Evolutionary conservation across 2,797 vertebrate genomes (phyloP), one percentile per base, ranked within the genome.

Genomic region (Chelmon rostratus): DNA sequence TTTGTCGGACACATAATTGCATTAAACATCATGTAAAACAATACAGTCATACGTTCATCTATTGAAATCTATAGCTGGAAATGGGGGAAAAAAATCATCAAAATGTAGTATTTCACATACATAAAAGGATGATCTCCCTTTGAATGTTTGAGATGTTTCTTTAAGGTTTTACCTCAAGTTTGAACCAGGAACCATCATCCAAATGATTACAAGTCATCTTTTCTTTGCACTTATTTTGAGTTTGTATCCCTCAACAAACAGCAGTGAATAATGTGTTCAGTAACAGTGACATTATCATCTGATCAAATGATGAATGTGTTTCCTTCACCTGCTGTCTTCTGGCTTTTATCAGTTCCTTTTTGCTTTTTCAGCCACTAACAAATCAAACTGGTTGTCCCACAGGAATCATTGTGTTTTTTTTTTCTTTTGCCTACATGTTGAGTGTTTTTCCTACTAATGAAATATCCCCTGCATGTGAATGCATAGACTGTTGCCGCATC

Each of bases 271-370:
- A 44, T 44, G 10, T 13, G 3, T 46, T 61, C 46, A 35, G 18
- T 58, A 5, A 72, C 40, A n/a, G 66, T 64, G 44, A 42, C 62
- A 46, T 15, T 68, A 58, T 78, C 66, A 53, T n/a, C 50, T 28
- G 21, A 73, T 63, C 23, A 37, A 28, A 68, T 37, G 61, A 71
- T 57, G 44, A 10, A 65, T 71, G 12, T 50, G 13, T 47, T 69
- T 54, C 13, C 12, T 44, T 44, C 12, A 25, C 12, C 23, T 31
- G 1, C 54, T 52, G 59, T 49, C 16, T 38, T 59, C 50, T 8
- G 13, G 2, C 42, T 49, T 69, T 6, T 16, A 44, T 46, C 8
- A 9, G 0, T 35, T 37, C 54, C 50, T 69, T 62, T 5, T 53
- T 15, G 25, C 6, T 53, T 44, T 46, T 38, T 7, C 6, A 3